Conservation (phyloP, 2,888 invertebrate species). For the Lysandra coridon region DNA sequence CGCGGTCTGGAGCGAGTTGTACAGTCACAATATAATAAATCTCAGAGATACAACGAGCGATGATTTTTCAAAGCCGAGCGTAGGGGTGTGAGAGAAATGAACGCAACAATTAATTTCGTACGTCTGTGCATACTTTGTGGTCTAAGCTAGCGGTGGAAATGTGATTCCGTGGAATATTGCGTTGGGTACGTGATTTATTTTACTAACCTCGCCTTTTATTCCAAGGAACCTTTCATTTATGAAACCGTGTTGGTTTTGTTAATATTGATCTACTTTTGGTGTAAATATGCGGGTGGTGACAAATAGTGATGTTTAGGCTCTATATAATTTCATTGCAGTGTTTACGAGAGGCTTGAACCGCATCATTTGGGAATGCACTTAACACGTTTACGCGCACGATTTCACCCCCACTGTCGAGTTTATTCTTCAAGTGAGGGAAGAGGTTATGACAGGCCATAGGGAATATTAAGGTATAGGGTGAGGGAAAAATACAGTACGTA, state of each 20-base stretch:
- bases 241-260: background rate
- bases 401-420: background rate
- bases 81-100: constrained; percentile 66
- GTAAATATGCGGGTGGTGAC: background rate
- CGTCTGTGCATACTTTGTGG: constrained; percentile 48
- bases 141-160: constrained; percentile 34
- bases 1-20: constrained; percentile 3
- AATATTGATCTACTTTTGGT: background rate
- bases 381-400: background rate
- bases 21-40: constrained; percentile 49
- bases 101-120: constrained; percentile 73
- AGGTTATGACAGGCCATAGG: constrained; percentile 21
- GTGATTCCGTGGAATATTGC: background rate
- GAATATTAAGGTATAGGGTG: background rate
- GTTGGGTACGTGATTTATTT: background rate
- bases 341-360: background rate
- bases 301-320: background rate
- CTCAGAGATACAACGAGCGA: constrained; percentile 59
- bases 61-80: constrained; percentile 73
- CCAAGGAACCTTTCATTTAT: background rate
- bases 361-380: background rate
- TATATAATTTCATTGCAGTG: background rate
- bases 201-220: background rate
- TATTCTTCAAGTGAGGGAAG: background rate
- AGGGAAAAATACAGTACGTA: background rate